phyloP scores from a whole-genome alignment of 2,113 vertebrate species.

The Numida meleagris region DNA sequence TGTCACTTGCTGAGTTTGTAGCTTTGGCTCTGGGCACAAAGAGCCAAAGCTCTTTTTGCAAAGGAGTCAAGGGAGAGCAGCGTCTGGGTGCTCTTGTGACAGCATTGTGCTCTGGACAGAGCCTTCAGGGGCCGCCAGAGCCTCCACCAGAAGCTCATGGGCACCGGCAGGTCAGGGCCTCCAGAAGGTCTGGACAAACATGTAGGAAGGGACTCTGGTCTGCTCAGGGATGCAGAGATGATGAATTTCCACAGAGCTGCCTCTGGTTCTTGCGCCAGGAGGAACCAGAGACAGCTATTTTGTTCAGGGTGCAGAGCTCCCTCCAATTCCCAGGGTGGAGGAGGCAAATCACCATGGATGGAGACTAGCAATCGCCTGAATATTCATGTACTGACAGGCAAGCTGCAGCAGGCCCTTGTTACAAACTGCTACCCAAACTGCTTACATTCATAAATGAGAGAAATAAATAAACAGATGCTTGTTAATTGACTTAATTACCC shows the following conservation, averaged over 20 bases:
- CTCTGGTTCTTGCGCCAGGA: not conserved
- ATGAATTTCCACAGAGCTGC: not conserved
- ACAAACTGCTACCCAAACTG: slow-evolving; percentile 52
- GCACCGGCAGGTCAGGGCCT: not conserved
- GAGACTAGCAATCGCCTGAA: not conserved
- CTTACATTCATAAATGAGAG: slow-evolving; percentile 47
- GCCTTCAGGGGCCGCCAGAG: not conserved
- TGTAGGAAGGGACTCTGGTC: not conserved
- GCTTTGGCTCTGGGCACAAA: not conserved
- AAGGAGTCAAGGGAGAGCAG: not conserved
- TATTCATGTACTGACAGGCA: slow-evolving; percentile 24
- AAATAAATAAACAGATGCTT: slow-evolving; percentile 60
- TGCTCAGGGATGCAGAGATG: not conserved
- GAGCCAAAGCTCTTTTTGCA: not conserved
- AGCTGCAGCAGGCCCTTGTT: slow-evolving; percentile 54
- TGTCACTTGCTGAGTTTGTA: rapidly evolving
- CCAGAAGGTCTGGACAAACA: not conserved
- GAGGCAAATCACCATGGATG: not conserved
- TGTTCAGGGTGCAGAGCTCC: not conserved
- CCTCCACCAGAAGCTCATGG: not conserved
- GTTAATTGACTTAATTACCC: slow-evolving; percentile 53
- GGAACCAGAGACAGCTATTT: not conserved
- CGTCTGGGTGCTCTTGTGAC: rapidly evolving
- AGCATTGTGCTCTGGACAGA: not conserved
- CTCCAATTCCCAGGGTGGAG: not conserved